Percentiles rank a stretch among this genome's conserved stretches.
These are phyloP conservation scores for Agraylea sexmaculata DNA, from an alignment of 1,140 invertebrate genomes.

Conservation along the genomic window DNA sequence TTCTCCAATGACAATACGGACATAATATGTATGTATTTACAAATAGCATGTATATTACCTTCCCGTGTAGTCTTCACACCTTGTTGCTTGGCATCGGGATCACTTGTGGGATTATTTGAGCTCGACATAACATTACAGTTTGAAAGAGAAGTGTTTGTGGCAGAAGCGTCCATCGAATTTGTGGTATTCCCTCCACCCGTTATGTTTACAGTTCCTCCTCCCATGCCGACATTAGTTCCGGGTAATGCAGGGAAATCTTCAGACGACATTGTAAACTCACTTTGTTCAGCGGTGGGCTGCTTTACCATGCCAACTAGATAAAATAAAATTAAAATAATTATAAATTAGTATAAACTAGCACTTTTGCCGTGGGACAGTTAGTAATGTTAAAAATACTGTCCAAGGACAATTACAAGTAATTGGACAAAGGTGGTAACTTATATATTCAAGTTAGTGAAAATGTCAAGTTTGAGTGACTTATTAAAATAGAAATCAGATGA, in stretches of 20 bases:
- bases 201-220: conserved; percentile 19
- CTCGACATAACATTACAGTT: conserved; percentile 42
- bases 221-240: conserved; percentile 44
- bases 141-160: conserved; percentile 39
- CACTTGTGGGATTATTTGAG: conserved; percentile 23
- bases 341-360: conserved; percentile 4
- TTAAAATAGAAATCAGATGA: no score
- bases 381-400: no score
- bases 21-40: no score
- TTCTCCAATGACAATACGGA: conserved; percentile 21
- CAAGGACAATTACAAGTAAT: no score
- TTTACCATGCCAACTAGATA: conserved; percentile 91
- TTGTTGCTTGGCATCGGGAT: no score
- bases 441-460: no score
- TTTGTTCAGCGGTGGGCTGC: conserved; percentile 79
- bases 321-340: conserved; percentile 20
- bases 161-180: conserved; percentile 40
- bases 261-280: conserved; percentile 93
- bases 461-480: no score
- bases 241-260: conserved; percentile 98
- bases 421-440: no score
- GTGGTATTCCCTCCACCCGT: conserved; percentile 36
- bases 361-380: no score
- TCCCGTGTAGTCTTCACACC: no score
- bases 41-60: no score